Base-by-base conservation (phyloP, 2,888 invertebrate species). In the Drosophila hamatofila region DNA sequence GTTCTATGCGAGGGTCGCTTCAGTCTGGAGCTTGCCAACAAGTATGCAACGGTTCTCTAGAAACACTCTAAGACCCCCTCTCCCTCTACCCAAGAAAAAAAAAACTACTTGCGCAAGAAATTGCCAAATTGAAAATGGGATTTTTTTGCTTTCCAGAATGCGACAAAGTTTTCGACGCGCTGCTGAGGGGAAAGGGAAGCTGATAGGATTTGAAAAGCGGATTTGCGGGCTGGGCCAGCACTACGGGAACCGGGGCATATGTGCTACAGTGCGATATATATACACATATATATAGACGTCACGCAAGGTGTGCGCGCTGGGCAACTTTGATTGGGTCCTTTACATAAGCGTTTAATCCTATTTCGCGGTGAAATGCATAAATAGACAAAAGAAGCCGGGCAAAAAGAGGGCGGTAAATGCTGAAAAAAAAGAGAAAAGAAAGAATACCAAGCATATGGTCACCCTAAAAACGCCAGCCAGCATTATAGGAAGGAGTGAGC, bases 291-390 rank as follows among this genome's bases (percentile, higher is more conserved):
- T 54, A 59, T 52, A 80, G 83, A 87, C 84, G 66, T 75, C 81
- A 81, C 75, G 66, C 75, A 75, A 73, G 78, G 75, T 81, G 64
- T 72, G 64, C 61, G n/a, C 48, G 35, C 73, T 75, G 88, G 88
- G 79, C 77, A 84, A 89, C 79, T 83, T 81, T 86, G 83, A 90
- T 91, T 90, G 90, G 89, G 90, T 88, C 83, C 89, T 88, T 88
- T 84, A 83, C 82, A 88, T 90, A 91, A 91, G 91, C 83, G 82
- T 82, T 91, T 91, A 91, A 91, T 91, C 91, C 91, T 91, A 91
- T 91, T 91, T 91, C 91, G 91, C 89, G 91, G 91, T 91, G 75
- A 91, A 90, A 89, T 91, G 91, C 91, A 90, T 91, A 90, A 91
- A 90, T 89, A 89, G 86, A 88, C 86, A 87, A 86, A 88, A 76